Evolutionary conservation across 2,888 invertebrate species (phyloP), one percentile per base, ranked within the genome.

Genomic region (Choristoneura rosaceana): DNA sequence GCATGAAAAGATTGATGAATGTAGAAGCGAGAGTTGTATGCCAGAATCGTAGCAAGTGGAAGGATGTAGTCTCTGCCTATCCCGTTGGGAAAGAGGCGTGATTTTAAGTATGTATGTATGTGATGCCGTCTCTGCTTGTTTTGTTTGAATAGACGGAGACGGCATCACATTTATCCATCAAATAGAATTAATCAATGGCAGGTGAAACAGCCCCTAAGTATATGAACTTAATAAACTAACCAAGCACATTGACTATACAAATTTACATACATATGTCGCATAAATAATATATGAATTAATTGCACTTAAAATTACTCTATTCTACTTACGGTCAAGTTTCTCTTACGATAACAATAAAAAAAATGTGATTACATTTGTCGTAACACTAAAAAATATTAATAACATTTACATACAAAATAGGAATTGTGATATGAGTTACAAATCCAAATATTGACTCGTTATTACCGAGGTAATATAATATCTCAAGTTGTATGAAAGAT

Each of bases 351-450:
- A 25, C 8, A 38, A 45, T 63, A 55, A 17, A 70, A 70, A 45
- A 33, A 66, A 47, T 50, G 59, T 41, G 43, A 71, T 71, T 71
- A 52, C 15, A 52, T 17, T n/a, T n/a, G 17, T 70, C 50, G 65
- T 43, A 14, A 52, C 14, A 45, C 47, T 41, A 65, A 38, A 55
- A 14, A 62, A 17, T 55, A 55, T 15, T 50, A 50, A 52, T n/a
- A 62, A 58, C 5, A 66, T 58, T 65, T 66, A 33, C 3, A 33
- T 63, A 66, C 52, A 65, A 17, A 55, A 66, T 69, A 61, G 66
- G 34, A 55, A 66, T n/a, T n/a, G 17, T 52, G 60, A 65, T 70
- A 70, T 61, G 61, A 60, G 47, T 8, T 58, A 38, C 34, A 34
- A 50, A 55, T 55, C 47, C 43, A 41, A 45, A 47, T n/a, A 59